Conservation (phyloP, 2,113 vertebrate genomes). For the Oryzias celebensis region DNA sequence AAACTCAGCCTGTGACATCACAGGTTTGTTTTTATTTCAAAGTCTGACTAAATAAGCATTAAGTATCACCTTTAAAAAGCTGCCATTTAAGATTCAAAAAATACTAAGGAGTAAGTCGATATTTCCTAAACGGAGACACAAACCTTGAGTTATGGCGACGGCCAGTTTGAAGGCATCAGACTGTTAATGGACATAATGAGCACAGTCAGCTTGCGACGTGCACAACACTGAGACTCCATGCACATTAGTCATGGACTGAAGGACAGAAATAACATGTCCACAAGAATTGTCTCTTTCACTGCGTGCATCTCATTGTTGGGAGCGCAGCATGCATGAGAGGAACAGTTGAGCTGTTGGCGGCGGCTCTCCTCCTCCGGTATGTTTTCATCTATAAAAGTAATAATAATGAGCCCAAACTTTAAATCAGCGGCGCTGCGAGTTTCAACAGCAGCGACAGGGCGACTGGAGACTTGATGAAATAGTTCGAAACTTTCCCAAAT, state of each 20-base stretch:
- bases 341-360: conserved; percentile 18
- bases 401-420: background rate
- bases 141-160: conserved; percentile 19
- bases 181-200: conserved; percentile 33
- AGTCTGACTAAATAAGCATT: no score
- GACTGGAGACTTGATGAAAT: conserved; percentile 1
- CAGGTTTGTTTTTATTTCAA: no score
- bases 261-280: conserved; percentile 52
- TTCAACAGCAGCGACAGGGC: background rate
- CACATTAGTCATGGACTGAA: conserved; percentile 28
- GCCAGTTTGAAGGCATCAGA: conserved; percentile 20
- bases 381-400: conserved; percentile 18
- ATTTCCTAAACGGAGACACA: background rate
- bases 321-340: conserved; percentile 29
- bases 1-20: no score
- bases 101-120: background rate
- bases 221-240: conserved; percentile 21
- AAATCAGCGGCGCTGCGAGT: conserved; percentile 15
- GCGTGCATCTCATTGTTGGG: conserved; percentile 42
- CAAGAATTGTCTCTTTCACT: conserved; percentile 47
- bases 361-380: conserved; percentile 21
- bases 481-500: conserved; percentile 33
- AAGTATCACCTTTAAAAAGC: no score
- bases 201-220: conserved; percentile 18
- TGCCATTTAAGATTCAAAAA: no score